Evolutionary conservation across 2,113 vertebrate species (phyloP), one percentile per base, ranked within the genome.

Genomic region (Ellobius talpinus): DNA sequence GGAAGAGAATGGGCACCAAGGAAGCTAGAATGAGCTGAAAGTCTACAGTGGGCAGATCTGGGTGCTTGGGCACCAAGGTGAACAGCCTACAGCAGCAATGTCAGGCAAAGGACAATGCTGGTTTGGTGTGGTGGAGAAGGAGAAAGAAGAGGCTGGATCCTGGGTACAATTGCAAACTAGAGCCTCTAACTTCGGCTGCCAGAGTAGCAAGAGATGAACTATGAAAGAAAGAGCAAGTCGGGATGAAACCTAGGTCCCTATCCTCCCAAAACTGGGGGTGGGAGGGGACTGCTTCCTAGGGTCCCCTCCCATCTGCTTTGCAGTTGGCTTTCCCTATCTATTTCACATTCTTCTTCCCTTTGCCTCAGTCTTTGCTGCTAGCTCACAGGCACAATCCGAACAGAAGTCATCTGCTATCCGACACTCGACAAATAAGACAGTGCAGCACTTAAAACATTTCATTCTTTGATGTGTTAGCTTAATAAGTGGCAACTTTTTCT

Each of bases 401-500:
- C 39, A 50, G 47, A 31, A 73, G 73, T 45, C 39, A 58, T n/a
- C n/a, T 84, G 42, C 52, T 19, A 87, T 76, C 82, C 94, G 74
- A 84, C 31, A 63, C 10, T 73, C 47, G 23, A 33, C 16, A 85
- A 45, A 63, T 61, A 78, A 84, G 79, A 87, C n/a, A 79, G 5
- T 42, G 39, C 73, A 86, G n/a, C 26, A 36, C 47, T 89, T 55
- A 82, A 70, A 90, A 91, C 61, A 82, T 19, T 77, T 33, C 47
- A 31, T 68, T 84, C 42, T 74, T 87, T 77, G 11, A 70, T 50
- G 87, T 55, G 26, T 85, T 76, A 91, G 29, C n/a, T 96, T 82
- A 87, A 87, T 42, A 61, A 97, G 61, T 50, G 84, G 87, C 12
- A 82, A 89, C 36, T 73, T 95, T 78, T 91, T 87, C 79, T 93